phyloP scores from a whole-genome alignment of 2,113 vertebrate species.

The Sigmodon hispidus region DNA sequence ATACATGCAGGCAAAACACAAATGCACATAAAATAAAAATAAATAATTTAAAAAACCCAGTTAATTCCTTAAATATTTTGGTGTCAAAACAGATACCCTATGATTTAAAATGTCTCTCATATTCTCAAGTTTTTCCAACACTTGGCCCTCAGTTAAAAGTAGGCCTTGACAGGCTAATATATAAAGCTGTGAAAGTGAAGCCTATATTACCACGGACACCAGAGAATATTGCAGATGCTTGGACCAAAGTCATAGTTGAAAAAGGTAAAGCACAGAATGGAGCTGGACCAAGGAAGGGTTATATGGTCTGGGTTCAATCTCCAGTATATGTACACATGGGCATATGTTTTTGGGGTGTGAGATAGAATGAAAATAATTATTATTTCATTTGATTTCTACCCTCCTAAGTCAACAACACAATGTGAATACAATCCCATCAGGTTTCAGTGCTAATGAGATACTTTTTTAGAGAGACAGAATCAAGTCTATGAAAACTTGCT shows the following conservation, averaged over 20 bases:
- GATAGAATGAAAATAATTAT: background rate
- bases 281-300: background rate
- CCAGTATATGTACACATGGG: background rate
- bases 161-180: background rate
- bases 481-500: background rate
- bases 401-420: slow-evolving; percentile 3
- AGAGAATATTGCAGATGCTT: background rate
- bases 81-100: background rate
- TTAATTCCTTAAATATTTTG: background rate
- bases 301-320: background rate
- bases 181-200: background rate
- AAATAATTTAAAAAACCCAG: background rate
- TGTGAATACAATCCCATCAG: background rate
- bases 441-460: background rate
- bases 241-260: background rate
- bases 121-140: background rate
- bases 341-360: background rate
- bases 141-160: background rate
- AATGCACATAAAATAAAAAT: background rate
- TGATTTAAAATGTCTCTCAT: background rate
- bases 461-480: background rate
- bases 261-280: background rate
- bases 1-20: background rate
- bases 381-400: background rate
- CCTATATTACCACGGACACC: background rate